These are phyloP conservation scores for Camponotus fellah DNA, from an alignment of 2,888 invertebrate species.

Conservation along the genomic window DNA sequence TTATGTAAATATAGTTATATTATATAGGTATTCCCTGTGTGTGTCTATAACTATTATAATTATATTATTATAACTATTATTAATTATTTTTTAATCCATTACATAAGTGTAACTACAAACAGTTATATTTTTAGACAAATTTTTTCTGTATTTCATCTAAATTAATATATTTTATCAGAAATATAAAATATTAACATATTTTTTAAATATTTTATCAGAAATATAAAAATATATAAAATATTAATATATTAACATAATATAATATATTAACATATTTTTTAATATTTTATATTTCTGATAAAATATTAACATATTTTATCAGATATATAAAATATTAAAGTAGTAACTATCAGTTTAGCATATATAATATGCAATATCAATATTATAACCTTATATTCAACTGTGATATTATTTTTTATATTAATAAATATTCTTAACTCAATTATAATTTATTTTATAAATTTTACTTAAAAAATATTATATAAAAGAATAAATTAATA, in stretches of 20 bases:
- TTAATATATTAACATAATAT: no score
- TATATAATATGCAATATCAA: background rate
- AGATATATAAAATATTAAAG: background rate
- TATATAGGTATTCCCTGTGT: no score
- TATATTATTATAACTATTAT: background rate
- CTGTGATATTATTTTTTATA: background rate
- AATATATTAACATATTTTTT: no score
- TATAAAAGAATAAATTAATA: background rate
- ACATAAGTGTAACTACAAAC: background rate
- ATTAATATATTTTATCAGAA: no score
- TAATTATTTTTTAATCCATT: background rate
- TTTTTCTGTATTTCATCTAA: background rate
- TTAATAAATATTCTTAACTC: background rate
- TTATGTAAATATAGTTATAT: no score
- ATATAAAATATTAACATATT: background rate
- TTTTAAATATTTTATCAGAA: background rate
- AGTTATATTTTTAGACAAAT: background rate
- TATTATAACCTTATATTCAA: background rate
- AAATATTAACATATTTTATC: background rate
- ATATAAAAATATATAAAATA: background rate
- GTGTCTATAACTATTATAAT: background rate
- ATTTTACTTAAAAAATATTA: constrained; percentile 12
- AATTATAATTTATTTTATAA: background rate
- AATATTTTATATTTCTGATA: no score
- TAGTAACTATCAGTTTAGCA: background rate